These are phyloP conservation scores for Pherbina coryleti DNA, from an alignment of 2,888 invertebrate species.

Conservation along the genomic window DNA sequence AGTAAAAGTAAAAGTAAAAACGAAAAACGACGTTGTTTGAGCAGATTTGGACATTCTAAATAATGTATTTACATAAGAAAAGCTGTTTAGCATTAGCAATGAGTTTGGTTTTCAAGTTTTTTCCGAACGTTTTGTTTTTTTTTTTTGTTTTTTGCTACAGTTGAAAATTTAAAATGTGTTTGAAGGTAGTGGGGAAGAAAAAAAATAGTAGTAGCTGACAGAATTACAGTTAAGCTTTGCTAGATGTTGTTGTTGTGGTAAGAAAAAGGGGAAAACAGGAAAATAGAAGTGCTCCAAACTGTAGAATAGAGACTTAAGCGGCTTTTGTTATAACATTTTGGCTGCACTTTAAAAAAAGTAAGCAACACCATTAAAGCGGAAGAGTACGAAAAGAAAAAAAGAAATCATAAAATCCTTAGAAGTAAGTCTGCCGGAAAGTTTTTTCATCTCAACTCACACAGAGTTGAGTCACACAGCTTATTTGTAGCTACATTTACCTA, in stretches of 20 bases:
- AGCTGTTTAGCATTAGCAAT: slow-evolving; percentile 29
- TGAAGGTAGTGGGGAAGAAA: no score
- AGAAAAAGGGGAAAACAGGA: not conserved
- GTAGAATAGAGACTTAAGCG: not conserved
- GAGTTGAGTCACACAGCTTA: not conserved
- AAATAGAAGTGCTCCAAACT: not conserved
- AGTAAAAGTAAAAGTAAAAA: slow-evolving; percentile 4
- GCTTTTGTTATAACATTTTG: not conserved
- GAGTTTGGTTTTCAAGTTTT: not conserved
- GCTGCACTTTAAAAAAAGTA: not conserved
- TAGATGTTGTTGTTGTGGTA: not conserved
- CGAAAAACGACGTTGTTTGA: slow-evolving; percentile 20
- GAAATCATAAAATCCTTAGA: slow-evolving; percentile 3
- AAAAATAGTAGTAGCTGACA: not conserved
- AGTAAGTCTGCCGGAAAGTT: slow-evolving; percentile 2
- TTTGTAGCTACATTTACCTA: slow-evolving; percentile 21
- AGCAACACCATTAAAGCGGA: not conserved
- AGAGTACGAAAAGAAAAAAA: not conserved
- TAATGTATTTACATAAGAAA: slow-evolving; percentile 38
- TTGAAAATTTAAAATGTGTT: no score
- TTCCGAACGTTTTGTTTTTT: no score
- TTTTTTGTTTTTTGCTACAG: not conserved
- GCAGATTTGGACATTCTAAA: slow-evolving; percentile 29
- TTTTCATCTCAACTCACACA: not conserved
- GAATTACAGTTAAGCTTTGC: not conserved